These are phyloP conservation scores for Drosophila buzzatii DNA, from an alignment of 2,888 invertebrate genomes.

Conservation along the genomic window DNA sequence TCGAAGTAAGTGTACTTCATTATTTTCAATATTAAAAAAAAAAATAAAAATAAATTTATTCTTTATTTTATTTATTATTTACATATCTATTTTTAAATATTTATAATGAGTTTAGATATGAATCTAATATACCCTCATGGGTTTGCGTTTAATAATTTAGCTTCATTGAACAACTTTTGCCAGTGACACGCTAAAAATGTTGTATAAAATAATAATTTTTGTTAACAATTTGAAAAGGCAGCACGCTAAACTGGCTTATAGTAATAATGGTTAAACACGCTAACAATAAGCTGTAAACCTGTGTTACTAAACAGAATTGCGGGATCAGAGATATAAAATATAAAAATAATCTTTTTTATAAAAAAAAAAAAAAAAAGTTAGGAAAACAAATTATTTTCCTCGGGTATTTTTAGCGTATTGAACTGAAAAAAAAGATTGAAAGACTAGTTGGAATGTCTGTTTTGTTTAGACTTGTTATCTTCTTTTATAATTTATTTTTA, in stretches of 20 bases:
- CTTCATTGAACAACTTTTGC: constrained; percentile 10
- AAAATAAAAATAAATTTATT: no score
- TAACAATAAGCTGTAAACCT: not conserved
- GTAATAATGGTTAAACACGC: not conserved
- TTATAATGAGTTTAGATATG: not conserved
- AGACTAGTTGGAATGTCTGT: no score
- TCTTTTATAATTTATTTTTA: not conserved
- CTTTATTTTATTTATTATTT: no score
- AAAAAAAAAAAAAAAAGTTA: not conserved
- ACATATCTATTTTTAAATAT: not conserved
- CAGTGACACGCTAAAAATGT: constrained; percentile 28
- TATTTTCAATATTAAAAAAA: no score
- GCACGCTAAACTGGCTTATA: constrained; percentile 20
- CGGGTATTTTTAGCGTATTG: not conserved
- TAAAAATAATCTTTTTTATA: not conserved
- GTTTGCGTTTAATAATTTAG: not conserved
- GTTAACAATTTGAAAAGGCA: constrained; percentile 33
- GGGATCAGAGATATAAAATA: not conserved
- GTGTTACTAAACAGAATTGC: not conserved
- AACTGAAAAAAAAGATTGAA: not conserved
- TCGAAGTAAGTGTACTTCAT: no score
- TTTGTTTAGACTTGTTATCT: not conserved
- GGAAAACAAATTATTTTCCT: not conserved
- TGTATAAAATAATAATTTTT: constrained; percentile 5
- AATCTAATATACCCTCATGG: not conserved